A percentile compares a stretch with the other conserved stretches of the same genome.
These are phyloP conservation scores for Polypterus senegalus DNA, from an alignment of 2,113 vertebrate genomes.

Conservation along the genomic window DNA sequence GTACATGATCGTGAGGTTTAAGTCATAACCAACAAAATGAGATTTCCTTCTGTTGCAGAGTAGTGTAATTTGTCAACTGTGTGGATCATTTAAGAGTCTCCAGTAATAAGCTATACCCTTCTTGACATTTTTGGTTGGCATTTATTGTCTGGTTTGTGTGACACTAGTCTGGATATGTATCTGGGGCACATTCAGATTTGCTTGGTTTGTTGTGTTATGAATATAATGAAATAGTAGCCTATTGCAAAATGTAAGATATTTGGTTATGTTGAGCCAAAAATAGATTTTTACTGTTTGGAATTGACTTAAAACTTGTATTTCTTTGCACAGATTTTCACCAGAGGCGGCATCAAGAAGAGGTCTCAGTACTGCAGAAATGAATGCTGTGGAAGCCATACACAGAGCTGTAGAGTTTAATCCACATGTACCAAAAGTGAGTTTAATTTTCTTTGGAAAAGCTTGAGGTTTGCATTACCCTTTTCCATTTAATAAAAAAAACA, in stretches of 20 bases:
- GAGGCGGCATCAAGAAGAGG: conserved; percentile 90
- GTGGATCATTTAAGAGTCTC: too few relatives aligned
- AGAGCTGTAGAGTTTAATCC: conserved; percentile 98
- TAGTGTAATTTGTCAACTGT: too few relatives aligned
- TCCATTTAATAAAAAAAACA: too few relatives aligned
- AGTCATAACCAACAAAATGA: too few relatives aligned
- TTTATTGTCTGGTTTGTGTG: too few relatives aligned
- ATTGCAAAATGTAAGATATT: not conserved
- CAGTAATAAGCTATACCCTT: too few relatives aligned
- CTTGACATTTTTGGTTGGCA: too few relatives aligned
- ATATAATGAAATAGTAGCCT: not conserved
- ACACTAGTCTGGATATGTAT: not conserved
- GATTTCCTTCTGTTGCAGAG: too few relatives aligned
- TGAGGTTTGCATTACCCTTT: too few relatives aligned
- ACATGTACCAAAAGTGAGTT: conserved; percentile 92
- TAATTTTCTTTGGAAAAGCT: not conserved
- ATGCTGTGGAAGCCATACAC: conserved; percentile 96
- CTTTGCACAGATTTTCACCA: conserved; percentile 76
- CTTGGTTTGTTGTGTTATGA: not conserved
- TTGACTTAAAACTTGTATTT: conserved; percentile 28
- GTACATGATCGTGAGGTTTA: too few relatives aligned
- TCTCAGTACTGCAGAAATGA: conserved; percentile 96
- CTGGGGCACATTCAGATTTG: too few relatives aligned
- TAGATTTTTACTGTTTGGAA: not conserved
- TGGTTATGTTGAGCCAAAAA: not conserved